phyloP scores from a whole-genome alignment of 2,797 vertebrate genomes.

The Setipinna tenuifilis region DNA sequence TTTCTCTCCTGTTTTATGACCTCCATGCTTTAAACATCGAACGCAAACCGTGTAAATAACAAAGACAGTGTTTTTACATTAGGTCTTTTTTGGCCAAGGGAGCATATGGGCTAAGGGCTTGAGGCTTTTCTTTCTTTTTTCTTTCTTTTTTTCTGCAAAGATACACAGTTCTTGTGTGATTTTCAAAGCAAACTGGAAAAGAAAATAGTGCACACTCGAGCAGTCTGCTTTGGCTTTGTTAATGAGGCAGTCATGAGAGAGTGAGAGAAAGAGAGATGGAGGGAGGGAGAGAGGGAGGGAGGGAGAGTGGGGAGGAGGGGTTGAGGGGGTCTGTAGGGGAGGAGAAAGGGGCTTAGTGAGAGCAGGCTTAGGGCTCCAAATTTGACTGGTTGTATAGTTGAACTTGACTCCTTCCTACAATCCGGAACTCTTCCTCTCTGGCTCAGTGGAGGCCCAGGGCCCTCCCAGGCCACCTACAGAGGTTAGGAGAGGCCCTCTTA shows the following conservation, averaged over 20 bases:
- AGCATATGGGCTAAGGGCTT: background rate
- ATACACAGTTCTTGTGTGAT: constrained; percentile 26
- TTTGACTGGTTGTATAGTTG: constrained; percentile 36
- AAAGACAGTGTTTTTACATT: constrained; percentile 36
- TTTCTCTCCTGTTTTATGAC: constrained; percentile 30
- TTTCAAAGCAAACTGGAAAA: constrained; percentile 31
- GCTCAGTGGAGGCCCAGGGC: constrained; percentile 13
- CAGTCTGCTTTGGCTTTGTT: constrained; percentile 53
- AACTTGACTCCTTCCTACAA: constrained; percentile 33
- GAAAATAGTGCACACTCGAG: constrained; percentile 45
- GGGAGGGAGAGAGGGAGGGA: background rate
- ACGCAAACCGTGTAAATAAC: constrained; percentile 39
- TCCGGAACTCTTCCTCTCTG: constrained; percentile 27
- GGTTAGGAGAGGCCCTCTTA: constrained; percentile 38
- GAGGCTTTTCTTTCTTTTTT: background rate
- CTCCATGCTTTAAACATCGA: constrained; percentile 37
- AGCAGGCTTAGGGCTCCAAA: constrained; percentile 29
- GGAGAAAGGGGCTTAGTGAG: constrained; percentile 41
- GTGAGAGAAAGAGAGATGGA: constrained; percentile 35
- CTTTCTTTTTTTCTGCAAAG: constrained; percentile 5
- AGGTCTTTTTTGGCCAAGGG: constrained; percentile 1
- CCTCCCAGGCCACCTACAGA: constrained; percentile 32
- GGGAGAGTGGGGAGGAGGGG: background rate
- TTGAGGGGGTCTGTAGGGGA: background rate
- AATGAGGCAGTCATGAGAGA: constrained; percentile 46